These are phyloP conservation scores for Calypte anna DNA, from an alignment of 2,113 vertebrate genomes.

Conservation along the genomic window DNA sequence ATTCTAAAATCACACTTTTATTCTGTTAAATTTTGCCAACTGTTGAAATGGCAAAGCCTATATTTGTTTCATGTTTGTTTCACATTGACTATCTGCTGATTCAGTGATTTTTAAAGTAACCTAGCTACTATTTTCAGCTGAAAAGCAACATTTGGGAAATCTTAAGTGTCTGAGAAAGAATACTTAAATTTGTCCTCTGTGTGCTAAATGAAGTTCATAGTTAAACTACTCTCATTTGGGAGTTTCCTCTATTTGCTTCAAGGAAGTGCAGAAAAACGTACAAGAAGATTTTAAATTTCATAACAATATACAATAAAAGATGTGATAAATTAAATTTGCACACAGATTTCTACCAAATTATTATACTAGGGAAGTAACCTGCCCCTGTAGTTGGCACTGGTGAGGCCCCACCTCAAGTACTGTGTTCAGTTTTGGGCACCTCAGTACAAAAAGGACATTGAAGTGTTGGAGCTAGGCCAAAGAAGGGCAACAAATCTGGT, in stretches of 20 bases:
- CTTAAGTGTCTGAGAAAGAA: neutral
- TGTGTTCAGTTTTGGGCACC: too few species aligned
- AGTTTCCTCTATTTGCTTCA: neutral
- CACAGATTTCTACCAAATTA: neutral
- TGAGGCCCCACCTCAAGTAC: too few species aligned
- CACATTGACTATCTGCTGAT: neutral
- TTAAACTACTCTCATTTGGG: neutral
- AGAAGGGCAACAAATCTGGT: too few species aligned
- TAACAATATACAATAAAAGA: neutral
- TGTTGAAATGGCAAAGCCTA: neutral
- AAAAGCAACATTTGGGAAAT: neutral
- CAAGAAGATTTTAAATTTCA: neutral
- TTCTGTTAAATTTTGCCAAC: neutral
- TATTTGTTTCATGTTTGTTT: too few species aligned
- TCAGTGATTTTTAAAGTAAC: neutral
- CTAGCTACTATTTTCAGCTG: neutral
- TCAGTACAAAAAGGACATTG: too few species aligned
- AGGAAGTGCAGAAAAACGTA: neutral
- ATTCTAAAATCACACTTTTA: neutral
- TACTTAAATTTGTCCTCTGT: neutral
- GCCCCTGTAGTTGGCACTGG: too few species aligned
- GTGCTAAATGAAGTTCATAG: neutral
- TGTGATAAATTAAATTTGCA: neutral
- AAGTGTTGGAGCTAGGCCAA: too few species aligned
- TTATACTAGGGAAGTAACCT: too few species aligned